These are phyloP conservation scores for Cybosia mesomella DNA, from an alignment of 2,888 invertebrate genomes.

Conservation along the genomic window DNA sequence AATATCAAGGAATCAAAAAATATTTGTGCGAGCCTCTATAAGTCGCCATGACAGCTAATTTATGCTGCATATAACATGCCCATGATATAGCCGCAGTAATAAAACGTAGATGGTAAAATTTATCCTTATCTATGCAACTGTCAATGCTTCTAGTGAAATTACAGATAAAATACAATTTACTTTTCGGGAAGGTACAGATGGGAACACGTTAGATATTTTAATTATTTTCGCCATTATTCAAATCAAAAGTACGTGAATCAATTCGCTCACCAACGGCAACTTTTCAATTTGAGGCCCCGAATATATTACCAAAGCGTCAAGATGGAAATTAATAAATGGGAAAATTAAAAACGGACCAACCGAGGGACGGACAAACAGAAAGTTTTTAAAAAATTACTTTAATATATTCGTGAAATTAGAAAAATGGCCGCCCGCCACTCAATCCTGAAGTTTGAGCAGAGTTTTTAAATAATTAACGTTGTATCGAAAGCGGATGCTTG, in stretches of 20 bases:
- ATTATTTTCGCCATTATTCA: conserved; percentile 60
- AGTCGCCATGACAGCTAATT: background rate
- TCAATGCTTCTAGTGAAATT: background rate
- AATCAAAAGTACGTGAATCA: conserved; percentile 57
- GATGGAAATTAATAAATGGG: conserved; percentile 67
- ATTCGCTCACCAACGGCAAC: conserved; percentile 54
- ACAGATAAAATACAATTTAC: background rate
- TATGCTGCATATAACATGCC: background rate
- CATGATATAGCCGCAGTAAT: background rate
- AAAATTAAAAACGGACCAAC: conserved; percentile 59
- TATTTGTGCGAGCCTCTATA: background rate
- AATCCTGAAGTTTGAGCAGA: conserved; percentile 48
- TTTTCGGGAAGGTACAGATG: background rate
- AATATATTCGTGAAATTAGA: conserved; percentile 48
- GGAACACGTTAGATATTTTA: conserved; percentile 40
- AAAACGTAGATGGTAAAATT: background rate
- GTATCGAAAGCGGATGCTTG: conserved; percentile 15
- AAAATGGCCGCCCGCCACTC: conserved; percentile 41
- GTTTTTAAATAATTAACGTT: conserved; percentile 68
- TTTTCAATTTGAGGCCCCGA: conserved; percentile 64
- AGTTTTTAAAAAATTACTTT: conserved; percentile 49
- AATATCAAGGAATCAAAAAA: background rate
- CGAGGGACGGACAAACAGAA: conserved; percentile 50
- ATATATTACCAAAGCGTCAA: conserved; percentile 63
- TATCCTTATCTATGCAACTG: background rate